Conservation (phyloP, 2,888 invertebrate species). For the Standfussiana lucernea region DNA sequence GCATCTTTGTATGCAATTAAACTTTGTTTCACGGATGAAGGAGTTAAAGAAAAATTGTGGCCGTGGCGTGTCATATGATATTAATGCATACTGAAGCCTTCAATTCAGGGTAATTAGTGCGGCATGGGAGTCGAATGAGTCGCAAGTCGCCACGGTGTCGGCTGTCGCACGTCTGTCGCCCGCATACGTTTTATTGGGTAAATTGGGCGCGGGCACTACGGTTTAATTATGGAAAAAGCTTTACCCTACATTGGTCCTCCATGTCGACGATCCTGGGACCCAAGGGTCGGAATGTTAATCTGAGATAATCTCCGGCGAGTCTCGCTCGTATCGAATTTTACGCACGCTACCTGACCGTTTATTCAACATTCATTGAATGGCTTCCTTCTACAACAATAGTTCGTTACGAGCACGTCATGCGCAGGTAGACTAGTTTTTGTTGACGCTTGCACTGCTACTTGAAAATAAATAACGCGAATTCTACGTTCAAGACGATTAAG, state of each 20-base stretch:
- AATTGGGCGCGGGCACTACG: slow-evolving; percentile 82
- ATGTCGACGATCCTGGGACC: slow-evolving; percentile 71
- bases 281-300: slow-evolving; percentile 87
- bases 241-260: slow-evolving; percentile 76
- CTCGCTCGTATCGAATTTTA: slow-evolving; percentile 86
- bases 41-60: slow-evolving; percentile 35
- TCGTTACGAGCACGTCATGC: slow-evolving; percentile 74
- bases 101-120: slow-evolving; percentile 85
- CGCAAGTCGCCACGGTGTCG: slow-evolving; percentile 73
- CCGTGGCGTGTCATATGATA: slow-evolving; percentile 68
- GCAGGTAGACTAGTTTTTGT: slow-evolving; percentile 83
- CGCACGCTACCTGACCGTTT: slow-evolving; percentile 88
- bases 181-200: slow-evolving; percentile 89
- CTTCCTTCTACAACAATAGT: slow-evolving; percentile 84
- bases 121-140: slow-evolving; percentile 77
- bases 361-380: slow-evolving; percentile 84
- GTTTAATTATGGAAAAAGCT: slow-evolving; percentile 81
- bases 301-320: slow-evolving; percentile 85
- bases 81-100: slow-evolving; percentile 75
- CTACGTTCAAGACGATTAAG: slow-evolving; percentile 14
- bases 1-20: slow-evolving; percentile 41
- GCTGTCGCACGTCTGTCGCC: slow-evolving; percentile 76
- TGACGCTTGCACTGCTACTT: slow-evolving; percentile 53
- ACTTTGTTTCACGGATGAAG: slow-evolving; percentile 45
- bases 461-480: slow-evolving; percentile 54